A percentile compares a stretch with the other conserved stretches of the same genome.
phyloP scores from a whole-genome alignment of 2,113 vertebrate genomes.

The Campylomormyrus tamandua region DNA sequence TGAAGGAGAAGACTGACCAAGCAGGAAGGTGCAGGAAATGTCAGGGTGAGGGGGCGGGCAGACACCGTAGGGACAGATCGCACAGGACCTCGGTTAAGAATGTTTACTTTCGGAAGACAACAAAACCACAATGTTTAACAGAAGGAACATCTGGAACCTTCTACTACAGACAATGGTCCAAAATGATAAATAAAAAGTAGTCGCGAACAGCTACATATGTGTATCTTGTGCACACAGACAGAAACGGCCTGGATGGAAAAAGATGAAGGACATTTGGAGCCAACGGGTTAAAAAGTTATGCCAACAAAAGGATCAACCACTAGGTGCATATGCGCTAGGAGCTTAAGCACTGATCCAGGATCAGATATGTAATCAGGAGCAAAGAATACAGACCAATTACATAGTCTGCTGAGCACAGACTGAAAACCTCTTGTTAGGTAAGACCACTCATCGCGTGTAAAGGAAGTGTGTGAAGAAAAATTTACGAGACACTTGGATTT shows the following conservation, averaged over 20 bases:
- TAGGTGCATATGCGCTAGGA: not conserved
- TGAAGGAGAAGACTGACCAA: not conserved
- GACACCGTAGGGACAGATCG: not conserved
- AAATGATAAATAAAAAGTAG: not conserved
- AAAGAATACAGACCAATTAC: not conserved
- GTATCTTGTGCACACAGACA: not conserved
- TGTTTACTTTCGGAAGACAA: constrained; percentile 15
- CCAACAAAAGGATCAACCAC: not conserved
- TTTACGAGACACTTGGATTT: not conserved
- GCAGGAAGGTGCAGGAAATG: not conserved
- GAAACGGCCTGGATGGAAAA: not conserved
- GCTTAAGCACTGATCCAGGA: not conserved
- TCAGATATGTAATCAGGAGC: not conserved
- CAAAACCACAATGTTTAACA: constrained; percentile 18
- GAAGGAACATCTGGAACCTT: constrained; percentile 35
- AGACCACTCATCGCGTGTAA: not conserved
- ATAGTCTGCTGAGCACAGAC: not conserved
- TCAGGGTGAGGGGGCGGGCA: not conserved
- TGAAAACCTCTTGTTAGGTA: not conserved
- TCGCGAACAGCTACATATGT: constrained; percentile 14
- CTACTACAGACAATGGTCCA: constrained; percentile 3
- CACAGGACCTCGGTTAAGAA: constrained; percentile 3
- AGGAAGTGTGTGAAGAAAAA: not conserved
- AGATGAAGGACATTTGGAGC: not conserved
- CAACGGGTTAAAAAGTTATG: not conserved